Conservation (phyloP, 1,140 invertebrate genomes). For the Trinorchestia longiramus region DNA sequence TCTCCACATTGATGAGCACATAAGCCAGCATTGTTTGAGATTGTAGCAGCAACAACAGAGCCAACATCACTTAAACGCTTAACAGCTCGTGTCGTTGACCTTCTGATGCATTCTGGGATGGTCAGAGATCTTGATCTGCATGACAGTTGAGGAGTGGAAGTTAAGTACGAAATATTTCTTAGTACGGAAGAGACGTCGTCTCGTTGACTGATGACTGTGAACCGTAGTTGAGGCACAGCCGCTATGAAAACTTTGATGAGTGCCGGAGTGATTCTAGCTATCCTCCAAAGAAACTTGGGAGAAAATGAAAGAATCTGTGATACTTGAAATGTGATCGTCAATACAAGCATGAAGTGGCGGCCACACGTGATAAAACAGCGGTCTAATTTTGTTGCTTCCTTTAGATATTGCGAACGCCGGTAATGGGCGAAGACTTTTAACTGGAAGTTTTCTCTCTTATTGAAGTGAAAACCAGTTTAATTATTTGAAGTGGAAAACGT, state of each 20-base stretch:
- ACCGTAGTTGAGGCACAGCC: background rate
- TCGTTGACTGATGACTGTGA: too few species aligned
- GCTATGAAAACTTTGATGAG: background rate
- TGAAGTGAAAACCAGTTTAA: too few species aligned
- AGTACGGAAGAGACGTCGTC: background rate
- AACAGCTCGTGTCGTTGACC: background rate
- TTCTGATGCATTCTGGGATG: slow-evolving; percentile 9
- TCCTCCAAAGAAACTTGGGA: background rate
- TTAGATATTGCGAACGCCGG: background rate
- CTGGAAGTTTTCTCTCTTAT: background rate
- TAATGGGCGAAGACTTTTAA: background rate
- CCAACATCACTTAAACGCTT: background rate
- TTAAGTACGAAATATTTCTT: background rate
- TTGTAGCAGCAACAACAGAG: slow-evolving; percentile 47
- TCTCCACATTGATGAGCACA: background rate
- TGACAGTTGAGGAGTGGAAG: background rate
- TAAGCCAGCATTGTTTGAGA: background rate
- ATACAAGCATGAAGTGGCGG: background rate
- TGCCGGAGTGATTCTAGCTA: background rate
- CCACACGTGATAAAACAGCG: background rate
- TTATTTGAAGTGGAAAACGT: too few species aligned
- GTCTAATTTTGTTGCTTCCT: background rate
- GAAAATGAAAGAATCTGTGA: background rate
- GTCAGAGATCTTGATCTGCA: slow-evolving; percentile 40
- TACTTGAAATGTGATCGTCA: background rate